Conservation (phyloP, 2,113 vertebrate genomes). For the Callospermophilus lateralis region DNA sequence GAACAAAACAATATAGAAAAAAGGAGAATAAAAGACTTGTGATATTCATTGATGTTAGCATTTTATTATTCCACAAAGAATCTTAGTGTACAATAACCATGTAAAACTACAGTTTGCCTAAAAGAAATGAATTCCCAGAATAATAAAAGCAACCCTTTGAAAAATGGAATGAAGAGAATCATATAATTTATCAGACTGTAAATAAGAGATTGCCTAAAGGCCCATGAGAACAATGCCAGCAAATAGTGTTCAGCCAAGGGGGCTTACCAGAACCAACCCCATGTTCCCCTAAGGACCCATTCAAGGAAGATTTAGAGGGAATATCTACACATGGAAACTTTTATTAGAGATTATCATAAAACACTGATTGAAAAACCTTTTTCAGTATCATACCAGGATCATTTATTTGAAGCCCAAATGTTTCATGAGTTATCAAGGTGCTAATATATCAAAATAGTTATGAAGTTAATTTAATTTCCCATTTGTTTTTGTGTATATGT, state of each 20-base stretch:
- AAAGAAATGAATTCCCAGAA: constrained; percentile 58
- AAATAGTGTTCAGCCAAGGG: constrained; percentile 14
- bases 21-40: constrained; percentile 9
- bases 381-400: constrained; percentile 48
- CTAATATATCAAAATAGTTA: constrained; percentile 61
- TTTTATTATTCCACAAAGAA: constrained; percentile 24
- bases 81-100: not conserved
- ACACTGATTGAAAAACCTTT: constrained; percentile 34
- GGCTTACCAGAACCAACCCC: constrained; percentile 27
- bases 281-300: not conserved
- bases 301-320: not conserved
- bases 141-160: constrained; percentile 40
- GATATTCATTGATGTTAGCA: not conserved
- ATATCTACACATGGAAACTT: constrained; percentile 29
- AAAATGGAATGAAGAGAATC: constrained; percentile 28
- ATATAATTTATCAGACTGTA: constrained; percentile 41
- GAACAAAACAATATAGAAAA: constrained; percentile 33
- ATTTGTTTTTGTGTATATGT: not conserved
- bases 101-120: not conserved
- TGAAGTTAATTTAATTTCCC: constrained; percentile 38
- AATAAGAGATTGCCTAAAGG: constrained; percentile 40
- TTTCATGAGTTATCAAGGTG: constrained; percentile 27
- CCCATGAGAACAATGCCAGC: not conserved
- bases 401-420: constrained; percentile 57
- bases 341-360: constrained; percentile 53